Evolutionary conservation across 2,888 invertebrate species (phyloP).

Genomic region (Trissolcus japonicus): DNA sequence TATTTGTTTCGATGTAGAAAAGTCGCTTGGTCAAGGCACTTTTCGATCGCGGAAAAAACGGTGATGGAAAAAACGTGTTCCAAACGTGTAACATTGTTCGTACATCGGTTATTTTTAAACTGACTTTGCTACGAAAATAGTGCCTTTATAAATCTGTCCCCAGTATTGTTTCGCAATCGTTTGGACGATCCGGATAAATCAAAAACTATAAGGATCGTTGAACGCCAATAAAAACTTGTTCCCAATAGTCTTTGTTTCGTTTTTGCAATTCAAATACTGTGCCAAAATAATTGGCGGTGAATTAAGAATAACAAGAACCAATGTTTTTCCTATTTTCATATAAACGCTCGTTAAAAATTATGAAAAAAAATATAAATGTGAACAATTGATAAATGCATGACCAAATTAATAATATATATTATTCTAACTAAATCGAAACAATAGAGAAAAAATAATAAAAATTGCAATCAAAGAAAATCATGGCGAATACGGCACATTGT

Average conservation of each 20-base stretch:
- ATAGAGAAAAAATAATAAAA: neutral
- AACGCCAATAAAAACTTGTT: neutral
- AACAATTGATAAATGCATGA: too few relatives aligned
- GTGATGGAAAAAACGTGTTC: constrained; percentile 2
- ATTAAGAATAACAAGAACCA: too few relatives aligned
- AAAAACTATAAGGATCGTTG: neutral
- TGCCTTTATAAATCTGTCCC: constrained; percentile 26
- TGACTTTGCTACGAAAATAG: constrained; percentile 36
- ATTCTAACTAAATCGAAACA: neutral
- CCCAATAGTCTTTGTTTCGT: neutral
- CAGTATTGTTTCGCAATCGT: constrained; percentile 30
- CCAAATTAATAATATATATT: neutral
- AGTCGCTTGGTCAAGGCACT: neutral
- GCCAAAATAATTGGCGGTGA: too few relatives aligned
- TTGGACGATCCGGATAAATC: constrained; percentile 15
- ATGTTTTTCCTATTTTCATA: too few relatives aligned
- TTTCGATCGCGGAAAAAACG: too few relatives aligned
- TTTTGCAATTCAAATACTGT: too few relatives aligned
- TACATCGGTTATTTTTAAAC: constrained; percentile 22
- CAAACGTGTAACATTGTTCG: constrained; percentile 20
- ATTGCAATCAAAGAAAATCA: neutral
- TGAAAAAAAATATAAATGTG: too few relatives aligned
- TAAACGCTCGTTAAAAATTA: too few relatives aligned
- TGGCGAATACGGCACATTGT: neutral
- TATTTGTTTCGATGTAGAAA: constrained; percentile 11